Evolutionary conservation across 2,888 invertebrate species (phyloP).

Genomic region (Eugnorisma glareosa): DNA sequence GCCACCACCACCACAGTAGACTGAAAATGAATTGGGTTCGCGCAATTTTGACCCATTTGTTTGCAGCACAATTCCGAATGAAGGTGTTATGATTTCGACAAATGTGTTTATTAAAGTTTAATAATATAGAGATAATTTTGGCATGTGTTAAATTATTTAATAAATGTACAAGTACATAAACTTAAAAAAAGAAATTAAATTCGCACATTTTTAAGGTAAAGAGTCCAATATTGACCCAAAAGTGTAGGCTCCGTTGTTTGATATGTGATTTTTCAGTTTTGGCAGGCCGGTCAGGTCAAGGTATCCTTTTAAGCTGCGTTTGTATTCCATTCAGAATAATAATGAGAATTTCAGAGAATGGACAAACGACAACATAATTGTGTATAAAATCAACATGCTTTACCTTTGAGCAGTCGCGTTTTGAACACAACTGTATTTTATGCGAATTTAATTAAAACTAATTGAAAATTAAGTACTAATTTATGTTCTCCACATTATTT

Average conservation of each 20-base stretch:
- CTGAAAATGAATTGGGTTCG: neutral
- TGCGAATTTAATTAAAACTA: conserved; percentile 30
- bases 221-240: neutral
- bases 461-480: neutral
- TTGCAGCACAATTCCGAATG: neutral
- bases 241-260: neutral
- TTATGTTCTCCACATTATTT: neutral
- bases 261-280: conserved; percentile 37
- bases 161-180: neutral
- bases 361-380: conserved; percentile 26
- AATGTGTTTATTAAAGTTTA: neutral
- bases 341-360: conserved; percentile 53
- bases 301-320: conserved; percentile 21
- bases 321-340: conserved; percentile 43
- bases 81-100: neutral
- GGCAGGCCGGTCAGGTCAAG: conserved; percentile 1
- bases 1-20: too few relatives aligned
- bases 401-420: conserved; percentile 12
- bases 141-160: neutral
- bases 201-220: neutral
- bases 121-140: neutral
- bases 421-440: conserved; percentile 10
- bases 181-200: neutral
- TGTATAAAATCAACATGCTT: conserved; percentile 32
- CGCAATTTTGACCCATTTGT: neutral